Evolutionary conservation across 2,797 vertebrate genomes (phyloP), one percentile per base, ranked within the genome.

Genomic region (Champsocephalus gunnari): DNA sequence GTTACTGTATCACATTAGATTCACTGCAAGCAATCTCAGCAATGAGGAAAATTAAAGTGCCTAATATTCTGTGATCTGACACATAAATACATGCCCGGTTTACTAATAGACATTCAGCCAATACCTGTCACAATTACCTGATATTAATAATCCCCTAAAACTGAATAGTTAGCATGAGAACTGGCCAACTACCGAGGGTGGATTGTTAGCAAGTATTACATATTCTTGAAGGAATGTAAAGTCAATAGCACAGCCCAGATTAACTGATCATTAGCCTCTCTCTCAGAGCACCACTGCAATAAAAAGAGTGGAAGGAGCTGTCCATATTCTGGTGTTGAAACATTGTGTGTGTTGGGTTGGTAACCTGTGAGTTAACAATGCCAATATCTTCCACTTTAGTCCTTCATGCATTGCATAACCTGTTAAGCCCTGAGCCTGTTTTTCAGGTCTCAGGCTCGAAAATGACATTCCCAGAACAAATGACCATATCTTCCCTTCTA

Each of bases 1-100:
- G 84, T 84, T 76, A 67, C 75, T 44, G 77, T 60, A 80, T 86
- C 45, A 76, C 54, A 72, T 66, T 77, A 67, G 57, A 82, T 79
- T 79, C 51, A 77, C 75, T 64, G 71, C 66, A 9, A 79, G 58
- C 75, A 44, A 67, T 80, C 75, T 71, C 34, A 69, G 45, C 74
- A 81, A 45, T 44, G 14, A 71, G 69, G 66, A 71, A 73, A 58
- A 63, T 32, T 58, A 68, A 70, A 67, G 50, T n/a, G 62, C 1
- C 17, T 48, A 49, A 57, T 65, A 64, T 84, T 70, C 32, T 68
- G 28, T 48, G 65, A 70, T 67, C 28, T 73, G 66, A 70, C 43
- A 58, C 50, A 49, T 57, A 50, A 68, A 63, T 24, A 55, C 4
- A 34, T 17, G 24, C 1, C 12, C 1, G 17, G 70, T 69, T 79